These are phyloP conservation scores for Etheostoma nigrum DNA, from an alignment of 2,797 vertebrate species.

Conservation along the genomic window DNA sequence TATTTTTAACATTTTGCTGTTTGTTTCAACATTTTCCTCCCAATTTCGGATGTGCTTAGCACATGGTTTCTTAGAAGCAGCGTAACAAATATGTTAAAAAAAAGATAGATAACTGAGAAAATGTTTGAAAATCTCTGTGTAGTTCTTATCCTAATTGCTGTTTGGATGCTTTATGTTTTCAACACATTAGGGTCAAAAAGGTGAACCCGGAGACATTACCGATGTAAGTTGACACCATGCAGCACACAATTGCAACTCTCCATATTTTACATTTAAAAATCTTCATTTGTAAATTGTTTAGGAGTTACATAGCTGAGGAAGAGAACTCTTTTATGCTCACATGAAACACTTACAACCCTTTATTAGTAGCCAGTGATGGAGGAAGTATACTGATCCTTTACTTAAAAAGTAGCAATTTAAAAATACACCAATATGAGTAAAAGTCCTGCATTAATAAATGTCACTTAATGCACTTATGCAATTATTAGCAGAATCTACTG, in stretches of 20 bases:
- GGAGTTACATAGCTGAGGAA: not conserved
- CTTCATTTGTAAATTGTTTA: not conserved
- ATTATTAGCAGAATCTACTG: not conserved
- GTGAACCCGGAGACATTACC: slow-evolving; percentile 95
- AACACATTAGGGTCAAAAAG: slow-evolving; percentile 91
- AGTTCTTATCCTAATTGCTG: slow-evolving; percentile 17
- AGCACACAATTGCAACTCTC: not conserved
- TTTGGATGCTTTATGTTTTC: slow-evolving; percentile 38
- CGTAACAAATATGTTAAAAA: not conserved
- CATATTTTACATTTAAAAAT: slow-evolving; percentile 1
- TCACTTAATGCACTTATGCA: no score
- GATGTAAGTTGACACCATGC: slow-evolving; percentile 87
- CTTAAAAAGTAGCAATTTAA: not conserved
- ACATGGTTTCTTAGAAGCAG: not conserved
- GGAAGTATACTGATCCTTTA: not conserved
- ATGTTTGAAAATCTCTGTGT: not conserved
- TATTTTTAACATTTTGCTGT: slow-evolving; percentile 11
- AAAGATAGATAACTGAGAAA: not conserved
- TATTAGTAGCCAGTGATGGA: accelerated
- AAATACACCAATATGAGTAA: not conserved
- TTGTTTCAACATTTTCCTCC: not conserved
- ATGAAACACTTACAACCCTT: not conserved
- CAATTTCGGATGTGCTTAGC: not conserved
- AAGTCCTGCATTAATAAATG: not conserved
- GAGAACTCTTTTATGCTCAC: not conserved